A percentile compares a stretch with the other conserved stretches of the same genome.
These are phyloP conservation scores for Okapia johnstoni DNA, from an alignment of 2,113 vertebrate genomes.

Conservation along the genomic window DNA sequence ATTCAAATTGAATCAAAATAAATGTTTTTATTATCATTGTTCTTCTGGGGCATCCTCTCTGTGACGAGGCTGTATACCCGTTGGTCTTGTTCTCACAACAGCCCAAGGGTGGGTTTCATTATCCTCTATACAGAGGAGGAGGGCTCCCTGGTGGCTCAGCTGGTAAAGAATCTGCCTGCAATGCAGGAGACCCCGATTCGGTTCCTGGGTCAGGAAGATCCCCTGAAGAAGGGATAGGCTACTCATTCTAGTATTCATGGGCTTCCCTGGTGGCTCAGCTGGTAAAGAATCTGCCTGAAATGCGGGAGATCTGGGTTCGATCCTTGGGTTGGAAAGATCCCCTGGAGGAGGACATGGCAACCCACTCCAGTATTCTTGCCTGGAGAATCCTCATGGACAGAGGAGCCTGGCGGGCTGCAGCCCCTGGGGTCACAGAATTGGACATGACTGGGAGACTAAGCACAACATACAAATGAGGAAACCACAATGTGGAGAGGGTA, in stretches of 20 bases:
- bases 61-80: not conserved
- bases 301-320: not conserved
- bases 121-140: not conserved
- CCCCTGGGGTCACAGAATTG: not conserved
- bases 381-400: not conserved
- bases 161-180: not conserved
- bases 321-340: not conserved
- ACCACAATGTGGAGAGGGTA: not conserved
- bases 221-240: not conserved
- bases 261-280: not conserved
- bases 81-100: not conserved
- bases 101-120: not conserved
- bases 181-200: not conserved
- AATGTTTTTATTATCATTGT: not conserved
- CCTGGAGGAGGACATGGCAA: not conserved
- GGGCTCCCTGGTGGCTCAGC: not conserved
- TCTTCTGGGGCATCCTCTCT: not conserved
- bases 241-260: not conserved
- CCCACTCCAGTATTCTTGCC: not conserved
- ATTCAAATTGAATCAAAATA: not conserved
- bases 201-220: not conserved
- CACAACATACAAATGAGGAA: not conserved
- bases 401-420: not conserved
- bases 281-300: not conserved
- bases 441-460: not conserved